phyloP scores from a whole-genome alignment of 2,888 invertebrate species.

The Pollenia labialis region DNA sequence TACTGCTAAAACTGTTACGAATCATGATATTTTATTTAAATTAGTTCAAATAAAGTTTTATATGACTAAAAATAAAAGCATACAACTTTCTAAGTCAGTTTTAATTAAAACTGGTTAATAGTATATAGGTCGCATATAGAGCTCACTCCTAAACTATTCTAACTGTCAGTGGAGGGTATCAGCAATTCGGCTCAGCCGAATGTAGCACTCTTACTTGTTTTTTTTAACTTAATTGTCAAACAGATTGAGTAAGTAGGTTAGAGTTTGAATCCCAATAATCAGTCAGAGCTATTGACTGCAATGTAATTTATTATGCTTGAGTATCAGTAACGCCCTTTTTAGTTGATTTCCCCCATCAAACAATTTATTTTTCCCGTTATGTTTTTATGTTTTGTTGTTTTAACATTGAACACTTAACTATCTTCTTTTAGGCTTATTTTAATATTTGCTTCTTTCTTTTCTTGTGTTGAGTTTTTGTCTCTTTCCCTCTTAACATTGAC shows the following conservation, averaged over 20 bases:
- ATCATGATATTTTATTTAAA: no score
- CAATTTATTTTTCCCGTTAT: background rate
- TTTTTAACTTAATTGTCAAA: background rate
- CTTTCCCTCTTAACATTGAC: conserved; percentile 53
- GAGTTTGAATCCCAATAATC: conserved; percentile 13
- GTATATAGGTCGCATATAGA: no score
- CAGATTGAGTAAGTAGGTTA: background rate
- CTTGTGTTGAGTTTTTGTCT: background rate
- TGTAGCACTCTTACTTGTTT: background rate
- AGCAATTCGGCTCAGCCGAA: no score
- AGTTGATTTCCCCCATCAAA: background rate
- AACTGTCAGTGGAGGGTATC: no score
- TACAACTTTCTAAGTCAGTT: no score
- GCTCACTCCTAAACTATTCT: no score
- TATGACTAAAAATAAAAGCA: no score
- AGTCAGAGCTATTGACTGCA: conserved; percentile 28
- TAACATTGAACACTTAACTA: conserved; percentile 33
- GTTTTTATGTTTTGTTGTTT: conserved; percentile 9
- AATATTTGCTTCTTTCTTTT: background rate
- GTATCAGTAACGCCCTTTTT: conserved; percentile 48
- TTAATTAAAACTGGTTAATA: no score
- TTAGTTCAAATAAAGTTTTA: no score
- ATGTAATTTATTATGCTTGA: conserved; percentile 44
- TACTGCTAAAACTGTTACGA: no score
- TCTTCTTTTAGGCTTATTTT: conserved; percentile 27